Evolutionary conservation across 2,797 vertebrate genomes (phyloP).

Genomic region (Gallinago solitaria): DNA sequence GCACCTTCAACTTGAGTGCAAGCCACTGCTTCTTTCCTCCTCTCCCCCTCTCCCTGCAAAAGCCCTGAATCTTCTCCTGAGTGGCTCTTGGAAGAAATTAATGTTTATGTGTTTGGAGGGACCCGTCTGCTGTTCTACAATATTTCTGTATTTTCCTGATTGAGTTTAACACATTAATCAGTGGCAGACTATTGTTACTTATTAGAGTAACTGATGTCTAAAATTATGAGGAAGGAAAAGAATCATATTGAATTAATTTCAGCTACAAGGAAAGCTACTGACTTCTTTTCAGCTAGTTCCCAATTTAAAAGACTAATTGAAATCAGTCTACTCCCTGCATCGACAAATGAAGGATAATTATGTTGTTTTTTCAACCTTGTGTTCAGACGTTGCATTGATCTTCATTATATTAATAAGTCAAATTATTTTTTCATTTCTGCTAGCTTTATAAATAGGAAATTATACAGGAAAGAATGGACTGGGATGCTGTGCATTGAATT

Average conservation of each 20-base stretch:
- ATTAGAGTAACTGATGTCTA: neutral
- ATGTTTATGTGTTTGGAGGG: neutral
- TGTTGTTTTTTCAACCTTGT: neutral
- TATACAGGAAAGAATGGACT: neutral
- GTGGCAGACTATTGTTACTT: neutral
- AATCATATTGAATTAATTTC: neutral
- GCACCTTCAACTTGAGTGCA: neutral
- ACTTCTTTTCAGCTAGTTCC: neutral
- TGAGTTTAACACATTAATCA: neutral
- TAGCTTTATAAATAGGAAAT: neutral
- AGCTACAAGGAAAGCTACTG: neutral
- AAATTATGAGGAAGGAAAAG: neutral
- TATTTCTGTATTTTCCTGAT: neutral
- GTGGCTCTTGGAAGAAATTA: neutral
- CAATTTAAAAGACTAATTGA: neutral
- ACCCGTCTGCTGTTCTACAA: neutral
- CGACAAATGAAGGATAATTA: conserved; percentile 5
- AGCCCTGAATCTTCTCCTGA: neutral
- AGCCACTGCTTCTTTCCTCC: neutral
- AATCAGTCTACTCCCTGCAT: neutral
- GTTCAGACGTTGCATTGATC: conserved; percentile 23
- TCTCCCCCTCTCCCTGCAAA: neutral
- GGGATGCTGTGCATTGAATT: neutral
- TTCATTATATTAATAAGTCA: conserved; percentile 19
- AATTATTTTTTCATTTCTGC: neutral